phyloP scores from a whole-genome alignment of 1,140 invertebrate species.

The Bombyx mandarina region DNA sequence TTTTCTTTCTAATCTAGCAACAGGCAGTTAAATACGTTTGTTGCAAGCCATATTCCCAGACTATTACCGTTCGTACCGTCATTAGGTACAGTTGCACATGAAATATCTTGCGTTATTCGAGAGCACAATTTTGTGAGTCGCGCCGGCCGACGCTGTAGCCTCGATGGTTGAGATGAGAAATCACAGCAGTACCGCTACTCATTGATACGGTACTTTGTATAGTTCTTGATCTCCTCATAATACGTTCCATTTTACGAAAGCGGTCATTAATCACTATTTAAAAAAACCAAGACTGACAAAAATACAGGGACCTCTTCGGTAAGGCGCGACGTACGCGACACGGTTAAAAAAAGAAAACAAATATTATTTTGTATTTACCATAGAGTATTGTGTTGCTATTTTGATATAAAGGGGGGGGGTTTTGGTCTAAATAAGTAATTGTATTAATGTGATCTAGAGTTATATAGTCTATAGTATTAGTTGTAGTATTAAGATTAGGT shows the following conservation, averaged over 20 bases:
- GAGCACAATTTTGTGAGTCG: conserved; percentile 50
- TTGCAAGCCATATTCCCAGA: conserved; percentile 54
- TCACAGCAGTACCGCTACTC: conserved; percentile 52
- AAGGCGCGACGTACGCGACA: too few species aligned
- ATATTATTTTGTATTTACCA: too few species aligned
- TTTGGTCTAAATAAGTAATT: too few species aligned
- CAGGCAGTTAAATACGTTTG: conserved; percentile 42
- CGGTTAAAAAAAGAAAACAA: too few species aligned
- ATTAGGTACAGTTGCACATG: conserved; percentile 61
- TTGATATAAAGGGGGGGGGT: too few species aligned
- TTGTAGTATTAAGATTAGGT: too few species aligned
- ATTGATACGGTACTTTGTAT: conserved; percentile 58
- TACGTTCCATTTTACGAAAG: conserved; percentile 50
- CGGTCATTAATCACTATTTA: conserved; percentile 48
- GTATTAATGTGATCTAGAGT: too few species aligned
- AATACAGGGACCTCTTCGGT: too few species aligned
- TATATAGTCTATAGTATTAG: too few species aligned
- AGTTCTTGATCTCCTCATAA: conserved; percentile 52
- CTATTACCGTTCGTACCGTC: conserved; percentile 49
- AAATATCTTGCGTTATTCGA: conserved; percentile 47
- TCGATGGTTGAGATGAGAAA: conserved; percentile 41
- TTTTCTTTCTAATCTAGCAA: conserved; percentile 41
- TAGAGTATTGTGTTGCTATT: too few species aligned
- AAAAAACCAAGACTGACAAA: too few species aligned
- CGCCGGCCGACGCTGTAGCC: conserved; percentile 7